Percentiles rank a stretch among this genome's conserved stretches.
These are phyloP conservation scores for Cotesia vestalis DNA, from an alignment of 1,140 invertebrate genomes.

Conservation along the genomic window DNA sequence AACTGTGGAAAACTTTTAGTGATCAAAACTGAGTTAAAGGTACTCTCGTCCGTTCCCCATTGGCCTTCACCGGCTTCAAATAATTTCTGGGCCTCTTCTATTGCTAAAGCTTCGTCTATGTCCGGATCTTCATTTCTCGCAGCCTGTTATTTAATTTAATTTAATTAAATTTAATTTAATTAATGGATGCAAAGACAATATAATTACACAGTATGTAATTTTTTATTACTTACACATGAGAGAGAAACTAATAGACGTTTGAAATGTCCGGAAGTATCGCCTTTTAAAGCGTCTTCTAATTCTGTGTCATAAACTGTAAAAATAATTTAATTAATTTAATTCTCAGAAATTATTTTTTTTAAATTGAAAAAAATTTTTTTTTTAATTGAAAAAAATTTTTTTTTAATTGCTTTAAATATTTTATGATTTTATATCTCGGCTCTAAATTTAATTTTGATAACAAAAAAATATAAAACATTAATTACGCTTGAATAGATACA, in stretches of 20 bases:
- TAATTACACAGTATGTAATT: background rate
- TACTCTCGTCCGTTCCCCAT: constrained; percentile 88
- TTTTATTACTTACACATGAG: constrained; percentile 69
- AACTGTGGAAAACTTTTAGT: constrained; percentile 84
- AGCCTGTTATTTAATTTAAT: constrained; percentile 53
- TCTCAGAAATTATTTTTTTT: background rate
- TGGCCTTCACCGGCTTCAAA: constrained; percentile 79
- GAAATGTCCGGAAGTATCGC: constrained; percentile 90
- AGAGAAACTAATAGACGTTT: constrained; percentile 82
- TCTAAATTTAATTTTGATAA: no score
- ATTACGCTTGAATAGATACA: no score
- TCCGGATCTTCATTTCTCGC: constrained; percentile 65
- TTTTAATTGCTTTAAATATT: background rate
- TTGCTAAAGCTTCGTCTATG: constrained; percentile 73
- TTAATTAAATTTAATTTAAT: background rate
- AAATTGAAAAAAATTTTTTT: background rate
- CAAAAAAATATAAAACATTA: no score
- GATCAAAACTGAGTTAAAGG: constrained; percentile 84
- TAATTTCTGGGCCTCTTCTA: constrained; percentile 76
- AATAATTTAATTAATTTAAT: constrained; percentile 18
- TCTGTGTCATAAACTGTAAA: constrained; percentile 77
- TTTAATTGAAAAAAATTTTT: constrained; percentile 5
- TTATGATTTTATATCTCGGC: no score
- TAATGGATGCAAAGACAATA: background rate
- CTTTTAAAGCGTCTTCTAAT: constrained; percentile 81